These are phyloP conservation scores for Theonella swinhoei DNA, from an alignment of 37 sponge, comb jelly and placozoan species.

Conservation along the genomic window DNA sequence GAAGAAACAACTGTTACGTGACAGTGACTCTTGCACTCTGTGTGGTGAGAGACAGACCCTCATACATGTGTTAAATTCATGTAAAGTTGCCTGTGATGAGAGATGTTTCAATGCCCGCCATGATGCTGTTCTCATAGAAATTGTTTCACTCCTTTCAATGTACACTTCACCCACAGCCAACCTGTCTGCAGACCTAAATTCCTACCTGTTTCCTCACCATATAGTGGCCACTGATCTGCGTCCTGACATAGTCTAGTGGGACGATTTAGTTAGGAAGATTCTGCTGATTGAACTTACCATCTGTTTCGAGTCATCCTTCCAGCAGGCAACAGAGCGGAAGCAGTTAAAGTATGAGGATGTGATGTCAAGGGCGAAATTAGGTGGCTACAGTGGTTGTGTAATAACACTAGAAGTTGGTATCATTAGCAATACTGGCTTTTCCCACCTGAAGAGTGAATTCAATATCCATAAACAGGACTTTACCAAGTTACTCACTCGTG, in stretches of 20 bases:
- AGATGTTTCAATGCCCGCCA: background rate
- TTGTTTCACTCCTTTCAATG: background rate
- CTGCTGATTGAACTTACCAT: background rate
- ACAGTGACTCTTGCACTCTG: background rate
- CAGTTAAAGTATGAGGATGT: background rate
- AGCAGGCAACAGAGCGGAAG: background rate
- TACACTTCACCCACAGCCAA: background rate
- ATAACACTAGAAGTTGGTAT: background rate
- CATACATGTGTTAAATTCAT: background rate
- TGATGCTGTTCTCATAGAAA: background rate
- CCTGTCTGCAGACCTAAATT: background rate
- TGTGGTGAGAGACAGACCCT: background rate
- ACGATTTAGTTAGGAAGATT: background rate
- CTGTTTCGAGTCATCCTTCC: background rate
- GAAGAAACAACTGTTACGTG: background rate
- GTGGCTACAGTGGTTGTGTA: background rate
- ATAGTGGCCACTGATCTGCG: slow-evolving; percentile 7
- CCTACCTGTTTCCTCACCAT: slow-evolving; percentile 2
- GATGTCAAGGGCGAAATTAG: background rate
- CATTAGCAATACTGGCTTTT: background rate
- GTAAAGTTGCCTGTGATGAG: background rate
- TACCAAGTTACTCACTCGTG: background rate
- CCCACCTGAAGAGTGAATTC: background rate
- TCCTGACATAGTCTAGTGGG: background rate
- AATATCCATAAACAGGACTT: background rate